A percentile compares a stretch with the other conserved stretches of the same genome.
Evolutionary conservation across 2,113 vertebrate species (phyloP).

Genomic region (Muntiacus reevesi): DNA sequence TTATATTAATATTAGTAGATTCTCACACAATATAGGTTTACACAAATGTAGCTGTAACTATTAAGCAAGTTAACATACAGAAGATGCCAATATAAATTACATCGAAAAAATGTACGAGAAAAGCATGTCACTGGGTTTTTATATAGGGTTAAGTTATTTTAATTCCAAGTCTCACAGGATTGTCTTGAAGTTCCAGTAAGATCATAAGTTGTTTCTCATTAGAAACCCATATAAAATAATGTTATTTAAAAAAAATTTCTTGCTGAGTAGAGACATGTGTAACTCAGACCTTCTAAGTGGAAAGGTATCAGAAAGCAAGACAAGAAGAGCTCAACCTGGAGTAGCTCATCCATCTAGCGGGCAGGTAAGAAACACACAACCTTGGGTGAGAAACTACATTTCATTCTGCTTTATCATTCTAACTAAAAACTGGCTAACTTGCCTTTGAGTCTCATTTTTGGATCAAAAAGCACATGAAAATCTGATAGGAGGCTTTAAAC

Average conservation of each 20-base stretch:
- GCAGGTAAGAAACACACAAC: not conserved
- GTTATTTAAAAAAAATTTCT: constrained; percentile 18
- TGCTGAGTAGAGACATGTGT: not conserved
- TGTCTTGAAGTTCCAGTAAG: not conserved
- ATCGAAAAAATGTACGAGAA: not conserved
- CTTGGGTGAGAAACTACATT: constrained; percentile 9
- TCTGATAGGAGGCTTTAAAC: not conserved
- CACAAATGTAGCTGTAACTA: not conserved
- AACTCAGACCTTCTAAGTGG: not conserved
- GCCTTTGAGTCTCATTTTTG: not conserved
- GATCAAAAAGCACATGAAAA: constrained; percentile 50
- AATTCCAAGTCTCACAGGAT: not conserved
- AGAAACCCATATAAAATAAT: not conserved
- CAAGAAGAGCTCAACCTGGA: not conserved
- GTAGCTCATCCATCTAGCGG: not conserved
- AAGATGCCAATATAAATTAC: constrained; percentile 2
- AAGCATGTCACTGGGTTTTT: not conserved
- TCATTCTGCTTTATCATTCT: not conserved
- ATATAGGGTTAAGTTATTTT: not conserved
- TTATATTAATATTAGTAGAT: not conserved
- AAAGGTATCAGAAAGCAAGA: not conserved
- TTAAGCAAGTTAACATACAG: not conserved
- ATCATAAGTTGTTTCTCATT: not conserved
- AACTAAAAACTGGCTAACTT: constrained; percentile 22
- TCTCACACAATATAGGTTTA: not conserved